Conservation (phyloP, 2,113 vertebrate species). For the Nerophis ophidion region DNA sequence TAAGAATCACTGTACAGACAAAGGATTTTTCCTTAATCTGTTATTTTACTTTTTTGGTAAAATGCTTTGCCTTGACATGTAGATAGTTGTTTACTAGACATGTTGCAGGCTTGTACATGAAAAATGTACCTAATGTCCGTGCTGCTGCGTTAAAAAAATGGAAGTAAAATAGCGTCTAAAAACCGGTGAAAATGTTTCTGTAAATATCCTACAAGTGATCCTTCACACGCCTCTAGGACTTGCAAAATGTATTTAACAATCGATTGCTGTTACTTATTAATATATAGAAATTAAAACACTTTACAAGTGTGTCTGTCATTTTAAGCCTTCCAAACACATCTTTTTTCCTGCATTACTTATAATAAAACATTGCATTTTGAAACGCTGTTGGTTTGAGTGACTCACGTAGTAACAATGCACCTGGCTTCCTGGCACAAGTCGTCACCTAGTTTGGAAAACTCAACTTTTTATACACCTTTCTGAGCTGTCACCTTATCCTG, state of each 20-base stretch:
- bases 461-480: no score
- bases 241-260: conserved; percentile 30
- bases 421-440: no score
- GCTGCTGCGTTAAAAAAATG: conserved; percentile 30
- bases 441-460: no score
- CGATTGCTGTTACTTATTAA: conserved; percentile 64
- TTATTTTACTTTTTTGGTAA: conserved; percentile 48
- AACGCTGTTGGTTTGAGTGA: no score
- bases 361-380: no score
- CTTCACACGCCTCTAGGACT: conserved; percentile 51
- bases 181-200: conserved; percentile 65
- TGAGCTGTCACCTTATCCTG: no score
- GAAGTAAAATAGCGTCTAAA: conserved; percentile 70
- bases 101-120: neutral
- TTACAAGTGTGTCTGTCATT: no score
- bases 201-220: conserved; percentile 47
- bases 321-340: no score
- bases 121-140: conserved; percentile 13
- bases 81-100: neutral
- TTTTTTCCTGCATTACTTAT: no score
- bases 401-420: no score
- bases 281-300: conserved; percentile 31
- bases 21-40: conserved; percentile 35
- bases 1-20: conserved; percentile 51
- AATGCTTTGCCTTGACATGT: conserved; percentile 34